These are phyloP conservation scores for Osmoderma eremita DNA, from an alignment of 2,888 invertebrate species.

Conservation along the genomic window DNA sequence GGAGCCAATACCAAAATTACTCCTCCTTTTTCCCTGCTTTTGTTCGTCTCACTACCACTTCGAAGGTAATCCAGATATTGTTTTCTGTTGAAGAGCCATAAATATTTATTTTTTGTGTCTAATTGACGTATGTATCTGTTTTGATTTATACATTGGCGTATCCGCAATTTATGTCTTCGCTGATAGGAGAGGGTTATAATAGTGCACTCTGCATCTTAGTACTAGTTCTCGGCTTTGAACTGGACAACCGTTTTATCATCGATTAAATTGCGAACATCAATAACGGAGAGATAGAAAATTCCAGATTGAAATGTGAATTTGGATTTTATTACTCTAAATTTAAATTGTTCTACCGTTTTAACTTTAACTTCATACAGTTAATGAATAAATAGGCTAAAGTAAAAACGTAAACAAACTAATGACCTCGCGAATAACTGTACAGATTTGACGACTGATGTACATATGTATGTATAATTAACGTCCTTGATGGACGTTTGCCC, in stretches of 20 bases:
- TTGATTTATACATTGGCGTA: slow-evolving; percentile 45
- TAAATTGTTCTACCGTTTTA: no score
- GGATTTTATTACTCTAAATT: no score
- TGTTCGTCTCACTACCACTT: slow-evolving; percentile 14
- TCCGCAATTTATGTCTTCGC: slow-evolving; percentile 35
- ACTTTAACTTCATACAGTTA: neutral
- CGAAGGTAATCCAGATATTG: slow-evolving; percentile 48
- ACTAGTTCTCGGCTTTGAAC: slow-evolving; percentile 3
- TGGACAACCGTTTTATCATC: slow-evolving; percentile 12
- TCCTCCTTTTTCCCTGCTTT: slow-evolving; percentile 13
- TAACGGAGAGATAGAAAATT: neutral
- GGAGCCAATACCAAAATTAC: slow-evolving; percentile 18
- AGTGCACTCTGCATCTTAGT: no score
- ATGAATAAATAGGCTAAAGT: neutral
- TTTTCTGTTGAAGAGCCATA: slow-evolving; percentile 45
- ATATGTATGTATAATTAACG: slow-evolving; percentile 5
- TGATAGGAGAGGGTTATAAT: slow-evolving; percentile 4
- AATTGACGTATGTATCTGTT: slow-evolving; percentile 45
- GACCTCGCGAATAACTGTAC: slow-evolving; percentile 7
- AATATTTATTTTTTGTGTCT: slow-evolving; percentile 44
- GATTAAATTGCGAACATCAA: slow-evolving; percentile 3
- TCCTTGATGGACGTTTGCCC: slow-evolving; percentile 14
- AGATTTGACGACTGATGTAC: neutral
- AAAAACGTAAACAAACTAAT: slow-evolving; percentile 30
- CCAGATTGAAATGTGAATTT: no score